A percentile compares a stretch with the other conserved stretches of the same genome.
These are phyloP conservation scores for Drosophila kurseongensis DNA, from an alignment of 1,140 invertebrate genomes.

Conservation along the genomic window DNA sequence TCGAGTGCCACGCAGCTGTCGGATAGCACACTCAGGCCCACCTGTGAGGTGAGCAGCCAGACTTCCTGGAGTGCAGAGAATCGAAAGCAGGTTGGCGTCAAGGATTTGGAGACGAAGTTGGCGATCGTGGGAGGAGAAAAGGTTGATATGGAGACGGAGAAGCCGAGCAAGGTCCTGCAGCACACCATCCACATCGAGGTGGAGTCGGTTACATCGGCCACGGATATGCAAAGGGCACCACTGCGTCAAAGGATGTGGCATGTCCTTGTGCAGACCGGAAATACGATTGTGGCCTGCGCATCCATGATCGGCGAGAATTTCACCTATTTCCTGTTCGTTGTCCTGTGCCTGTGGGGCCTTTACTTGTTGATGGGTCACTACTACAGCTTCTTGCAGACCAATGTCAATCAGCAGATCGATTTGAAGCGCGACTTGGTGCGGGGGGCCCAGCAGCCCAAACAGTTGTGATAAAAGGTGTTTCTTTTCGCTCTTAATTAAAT, in stretches of 20 bases:
- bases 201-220: conserved; percentile 53
- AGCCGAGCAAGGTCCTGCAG: conserved; percentile 29
- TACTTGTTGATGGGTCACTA: conserved; percentile 61
- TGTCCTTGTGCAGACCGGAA: conserved; percentile 25
- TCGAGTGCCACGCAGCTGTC: conserved; percentile 43
- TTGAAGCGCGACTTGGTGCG: conserved; percentile 12
- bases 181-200: conserved; percentile 66
- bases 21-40: conserved; percentile 31
- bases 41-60: conserved; percentile 47
- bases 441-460: background rate
- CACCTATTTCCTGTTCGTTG: conserved; percentile 57
- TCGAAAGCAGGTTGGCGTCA: background rate
- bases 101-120: conserved; percentile 5
- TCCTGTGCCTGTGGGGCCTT: conserved; percentile 65
- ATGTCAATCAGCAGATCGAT: conserved; percentile 14
- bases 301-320: conserved; percentile 69
- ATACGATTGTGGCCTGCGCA: conserved; percentile 29
- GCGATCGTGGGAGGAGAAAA: background rate
- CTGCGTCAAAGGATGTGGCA: conserved; percentile 48
- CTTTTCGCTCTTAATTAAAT: conserved; percentile 3
- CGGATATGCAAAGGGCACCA: conserved; percentile 48
- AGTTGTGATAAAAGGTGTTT: conserved; percentile 9
- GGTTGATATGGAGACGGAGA: background rate
- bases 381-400: conserved; percentile 44
- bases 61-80: conserved; percentile 34